A percentile compares a stretch with the other conserved stretches of the same genome.
Evolutionary conservation across 2,888 invertebrate genomes (phyloP).

Genomic region (Xestia sexstrigata): DNA sequence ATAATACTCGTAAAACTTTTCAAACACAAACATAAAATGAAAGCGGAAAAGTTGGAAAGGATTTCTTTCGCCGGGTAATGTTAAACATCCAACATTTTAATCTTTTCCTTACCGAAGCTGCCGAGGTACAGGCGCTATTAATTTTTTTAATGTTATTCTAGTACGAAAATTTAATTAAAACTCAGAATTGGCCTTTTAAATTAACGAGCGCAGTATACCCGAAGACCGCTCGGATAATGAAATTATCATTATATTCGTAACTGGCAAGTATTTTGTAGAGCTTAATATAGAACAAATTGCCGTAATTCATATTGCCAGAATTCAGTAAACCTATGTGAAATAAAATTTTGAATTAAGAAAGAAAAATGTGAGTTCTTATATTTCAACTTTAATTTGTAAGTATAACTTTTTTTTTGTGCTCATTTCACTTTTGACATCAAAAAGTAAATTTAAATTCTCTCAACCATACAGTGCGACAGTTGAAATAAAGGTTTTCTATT

Average conservation of each 20-base stretch:
- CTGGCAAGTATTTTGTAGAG: slow-evolving; percentile 25
- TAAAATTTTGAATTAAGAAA: not conserved
- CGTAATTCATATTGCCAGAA: slow-evolving; percentile 1
- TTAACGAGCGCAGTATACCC: slow-evolving; percentile 70
- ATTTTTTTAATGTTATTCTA: slow-evolving; percentile 75
- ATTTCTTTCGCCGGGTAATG: slow-evolving; percentile 37
- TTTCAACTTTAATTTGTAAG: slow-evolving; percentile 6
- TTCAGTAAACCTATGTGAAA: not conserved
- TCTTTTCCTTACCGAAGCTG: slow-evolving; percentile 63
- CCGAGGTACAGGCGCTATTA: slow-evolving; percentile 68
- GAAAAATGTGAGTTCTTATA: not conserved
- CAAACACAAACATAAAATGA: slow-evolving; percentile 45
- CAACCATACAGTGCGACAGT: not conserved
- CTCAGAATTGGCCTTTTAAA: slow-evolving; percentile 77
- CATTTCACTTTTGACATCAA: not conserved
- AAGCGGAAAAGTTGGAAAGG: slow-evolving; percentile 40
- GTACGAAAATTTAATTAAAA: slow-evolving; percentile 82
- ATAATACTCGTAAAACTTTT: slow-evolving; percentile 37
- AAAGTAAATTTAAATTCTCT: not conserved
- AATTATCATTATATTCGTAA: slow-evolving; percentile 75
- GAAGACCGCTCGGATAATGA: slow-evolving; percentile 71
- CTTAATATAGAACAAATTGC: slow-evolving; percentile 16
- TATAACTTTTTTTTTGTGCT: not conserved
- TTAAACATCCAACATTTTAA: slow-evolving; percentile 55
- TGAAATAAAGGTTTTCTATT: slow-evolving; percentile 4